Evolutionary conservation across 2,113 vertebrate species (phyloP).

Genomic region (Tragelaphus buxtoni): DNA sequence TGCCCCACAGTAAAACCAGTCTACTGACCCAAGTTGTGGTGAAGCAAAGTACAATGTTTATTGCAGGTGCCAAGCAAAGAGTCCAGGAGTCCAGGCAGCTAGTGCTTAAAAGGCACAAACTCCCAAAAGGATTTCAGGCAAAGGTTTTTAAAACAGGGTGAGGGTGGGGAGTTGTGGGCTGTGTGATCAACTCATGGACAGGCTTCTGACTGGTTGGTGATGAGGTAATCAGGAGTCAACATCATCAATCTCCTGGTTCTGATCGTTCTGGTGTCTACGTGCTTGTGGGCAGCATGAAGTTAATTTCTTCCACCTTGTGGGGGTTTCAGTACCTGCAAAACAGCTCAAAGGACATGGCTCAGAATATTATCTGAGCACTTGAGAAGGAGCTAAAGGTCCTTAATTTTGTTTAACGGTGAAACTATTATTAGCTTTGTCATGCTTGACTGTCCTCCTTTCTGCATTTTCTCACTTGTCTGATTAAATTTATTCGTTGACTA

Average conservation of each 20-base stretch:
- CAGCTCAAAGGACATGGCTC: background rate
- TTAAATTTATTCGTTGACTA: background rate
- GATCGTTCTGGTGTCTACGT: rapidly evolving
- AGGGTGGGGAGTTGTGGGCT: background rate
- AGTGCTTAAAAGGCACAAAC: background rate
- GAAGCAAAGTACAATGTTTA: background rate
- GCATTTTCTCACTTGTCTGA: background rate
- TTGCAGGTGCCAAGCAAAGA: background rate
- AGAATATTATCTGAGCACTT: background rate
- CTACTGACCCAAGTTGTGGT: background rate
- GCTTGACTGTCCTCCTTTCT: background rate
- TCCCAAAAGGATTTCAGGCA: background rate
- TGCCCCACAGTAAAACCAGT: background rate
- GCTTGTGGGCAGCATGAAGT: background rate
- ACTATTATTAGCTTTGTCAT: background rate
- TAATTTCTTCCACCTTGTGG: background rate
- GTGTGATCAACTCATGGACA: background rate
- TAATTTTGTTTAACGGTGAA: background rate
- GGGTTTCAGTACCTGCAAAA: background rate
- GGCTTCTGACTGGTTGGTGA: background rate
- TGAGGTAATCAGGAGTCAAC: background rate
- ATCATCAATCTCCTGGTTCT: background rate
- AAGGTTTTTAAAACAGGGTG: background rate
- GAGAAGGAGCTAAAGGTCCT: background rate
- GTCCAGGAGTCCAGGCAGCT: background rate